Evolutionary conservation across 2,797 vertebrate species (phyloP).

Genomic region (Neoniphon sammara): DNA sequence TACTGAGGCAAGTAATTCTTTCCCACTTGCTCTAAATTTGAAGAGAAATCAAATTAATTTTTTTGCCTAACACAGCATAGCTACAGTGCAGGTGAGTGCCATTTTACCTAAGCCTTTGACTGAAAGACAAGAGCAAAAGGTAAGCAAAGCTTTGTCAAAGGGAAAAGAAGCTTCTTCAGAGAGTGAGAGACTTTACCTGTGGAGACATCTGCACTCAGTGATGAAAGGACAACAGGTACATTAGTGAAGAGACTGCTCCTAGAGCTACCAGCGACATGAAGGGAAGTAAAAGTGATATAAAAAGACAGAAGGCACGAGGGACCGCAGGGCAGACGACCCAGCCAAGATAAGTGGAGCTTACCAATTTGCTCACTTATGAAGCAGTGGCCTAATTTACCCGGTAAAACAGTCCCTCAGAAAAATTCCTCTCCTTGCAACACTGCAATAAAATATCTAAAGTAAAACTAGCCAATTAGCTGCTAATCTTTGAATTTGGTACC

Average conservation of each 20-base stretch:
- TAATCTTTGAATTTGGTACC: no score
- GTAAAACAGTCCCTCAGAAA: constrained; percentile 46
- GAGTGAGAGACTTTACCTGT: constrained; percentile 62
- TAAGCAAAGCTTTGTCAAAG: constrained; percentile 38
- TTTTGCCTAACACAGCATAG: constrained; percentile 36
- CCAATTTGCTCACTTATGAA: constrained; percentile 73
- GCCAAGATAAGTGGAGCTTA: constrained; percentile 72
- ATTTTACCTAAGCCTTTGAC: constrained; percentile 37
- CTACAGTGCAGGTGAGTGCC: constrained; percentile 32
- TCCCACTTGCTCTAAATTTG: constrained; percentile 41
- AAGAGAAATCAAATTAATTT: constrained; percentile 46
- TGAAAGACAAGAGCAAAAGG: constrained; percentile 21
- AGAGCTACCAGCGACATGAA: constrained; percentile 55
- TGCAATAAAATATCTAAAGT: constrained; percentile 22
- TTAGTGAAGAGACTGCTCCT: constrained; percentile 61
- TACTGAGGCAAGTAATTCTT: constrained; percentile 35
- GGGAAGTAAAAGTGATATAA: constrained; percentile 62
- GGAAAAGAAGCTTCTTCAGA: constrained; percentile 38
- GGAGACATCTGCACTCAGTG: constrained; percentile 61
- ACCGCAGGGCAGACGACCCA: constrained; percentile 59
- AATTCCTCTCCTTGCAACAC: constrained; percentile 19
- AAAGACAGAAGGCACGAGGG: constrained; percentile 65
- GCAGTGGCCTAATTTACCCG: constrained; percentile 66
- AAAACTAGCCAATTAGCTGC: constrained; percentile 1
- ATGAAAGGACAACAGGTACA: constrained; percentile 67